Base-by-base conservation (phyloP, 2,888 invertebrate species). In the Platerodrilus igneus region DNA sequence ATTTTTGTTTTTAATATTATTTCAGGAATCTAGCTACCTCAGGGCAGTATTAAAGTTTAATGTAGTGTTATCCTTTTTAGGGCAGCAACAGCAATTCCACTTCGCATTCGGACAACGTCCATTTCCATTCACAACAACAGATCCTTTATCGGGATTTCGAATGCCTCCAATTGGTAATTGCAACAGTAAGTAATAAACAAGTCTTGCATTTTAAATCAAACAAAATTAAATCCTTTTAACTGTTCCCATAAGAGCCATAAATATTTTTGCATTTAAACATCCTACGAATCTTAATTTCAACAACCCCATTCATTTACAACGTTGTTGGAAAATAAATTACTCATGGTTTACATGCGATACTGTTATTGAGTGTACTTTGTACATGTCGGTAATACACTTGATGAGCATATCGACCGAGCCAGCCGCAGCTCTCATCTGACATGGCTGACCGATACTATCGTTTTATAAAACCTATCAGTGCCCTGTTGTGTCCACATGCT, bases 51-150 rank as follows among this genome's bases (percentile, higher is more conserved):
- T 44, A 40, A 38, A 41, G 32, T 28, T 38, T 39, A 42, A 45
- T 38, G 13, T 39, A 88, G 87, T 88, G 84, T 77, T 88, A 72
- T 86, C 86, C 72, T 81, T 89, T 79, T 75, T 86, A 92, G 92
- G 92, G 75, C 89, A 89, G 72, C 92, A 92, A 74, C 91, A 92
- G 73, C 91, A 91, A 76, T 91, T 92, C 71, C 90, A 92, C 73
- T 90, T 92, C 72, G 89, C 89, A 60, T 87, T 86, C 56, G 87
- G 88, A 23, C 88, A 89, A 68, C 77, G 89, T 49, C 88, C 89
- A 36, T 87, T 89, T 68, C 83, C 88, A 41, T 88, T 92, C 62
- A 89, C 89, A 52, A 81, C 88, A 39, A 72, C 77, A 36, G 89
- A 89, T 69, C 89, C 89, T 22, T 74, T 90, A 29, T 87, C 88